A percentile compares a stretch with the other conserved stretches of the same genome.
Conservation (phyloP, 2,888 invertebrate species). For the Spisula subtruncata region DNA sequence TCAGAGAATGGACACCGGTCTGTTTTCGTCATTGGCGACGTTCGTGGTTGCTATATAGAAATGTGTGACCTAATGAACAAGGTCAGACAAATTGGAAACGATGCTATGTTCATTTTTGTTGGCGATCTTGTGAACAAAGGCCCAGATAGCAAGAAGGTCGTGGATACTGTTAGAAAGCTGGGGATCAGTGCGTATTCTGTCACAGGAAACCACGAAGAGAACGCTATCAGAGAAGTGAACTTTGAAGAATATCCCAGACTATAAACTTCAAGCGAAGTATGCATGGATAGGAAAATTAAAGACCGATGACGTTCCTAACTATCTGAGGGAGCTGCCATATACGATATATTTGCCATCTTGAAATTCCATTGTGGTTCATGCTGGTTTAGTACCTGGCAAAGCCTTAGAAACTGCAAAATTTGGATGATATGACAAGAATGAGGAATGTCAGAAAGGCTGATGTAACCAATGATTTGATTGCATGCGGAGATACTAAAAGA, state of each 20-base stretch:
- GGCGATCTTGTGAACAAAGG: slow-evolving; percentile 88
- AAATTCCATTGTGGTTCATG: slow-evolving; percentile 86
- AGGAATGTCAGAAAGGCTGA: slow-evolving; percentile 82
- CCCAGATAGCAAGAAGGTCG: slow-evolving; percentile 84
- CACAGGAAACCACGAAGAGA: slow-evolving; percentile 87
- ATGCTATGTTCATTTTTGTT: slow-evolving; percentile 81
- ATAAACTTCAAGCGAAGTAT: slow-evolving; percentile 77
- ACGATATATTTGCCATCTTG: slow-evolving; percentile 85
- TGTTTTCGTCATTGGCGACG: slow-evolving; percentile 87
- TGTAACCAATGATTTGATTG: slow-evolving; percentile 71
- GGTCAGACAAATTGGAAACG: slow-evolving; percentile 66
- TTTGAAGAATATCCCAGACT: slow-evolving; percentile 64
- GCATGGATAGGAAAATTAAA: slow-evolving; percentile 83
- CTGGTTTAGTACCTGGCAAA: slow-evolving; percentile 85
- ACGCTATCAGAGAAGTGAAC: slow-evolving; percentile 77
- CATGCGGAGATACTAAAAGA: slow-evolving; percentile 68
- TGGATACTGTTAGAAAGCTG: slow-evolving; percentile 75
- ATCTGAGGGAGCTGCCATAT: slow-evolving; percentile 85
- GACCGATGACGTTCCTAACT: slow-evolving; percentile 80
- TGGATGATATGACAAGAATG: slow-evolving; percentile 85
- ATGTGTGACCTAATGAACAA: slow-evolving; percentile 80
- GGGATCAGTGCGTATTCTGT: slow-evolving; percentile 75
- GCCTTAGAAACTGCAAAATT: slow-evolving; percentile 79
- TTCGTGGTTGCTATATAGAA: slow-evolving; percentile 87
- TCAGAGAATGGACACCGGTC: slow-evolving; percentile 76